Conservation (phyloP, 2,888 invertebrate genomes). For the Lithophane ornitopus region DNA sequence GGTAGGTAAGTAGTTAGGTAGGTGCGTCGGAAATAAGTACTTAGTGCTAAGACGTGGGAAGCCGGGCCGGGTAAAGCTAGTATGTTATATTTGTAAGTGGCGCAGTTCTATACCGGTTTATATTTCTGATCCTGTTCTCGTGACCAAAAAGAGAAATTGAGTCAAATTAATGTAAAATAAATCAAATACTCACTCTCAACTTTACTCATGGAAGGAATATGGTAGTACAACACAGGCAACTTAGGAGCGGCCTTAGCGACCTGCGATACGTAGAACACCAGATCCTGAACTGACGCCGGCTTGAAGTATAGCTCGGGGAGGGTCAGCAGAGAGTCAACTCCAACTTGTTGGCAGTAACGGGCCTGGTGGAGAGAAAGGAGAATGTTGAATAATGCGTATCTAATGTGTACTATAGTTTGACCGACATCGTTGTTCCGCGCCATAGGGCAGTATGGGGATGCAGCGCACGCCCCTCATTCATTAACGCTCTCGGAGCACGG, state of each 20-base stretch:
- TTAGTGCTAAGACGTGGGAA: too few relatives aligned
- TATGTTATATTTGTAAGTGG: background rate
- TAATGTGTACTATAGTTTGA: background rate
- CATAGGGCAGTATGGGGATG: too few relatives aligned
- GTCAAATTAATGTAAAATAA: background rate
- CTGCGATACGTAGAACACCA: constrained; percentile 92
- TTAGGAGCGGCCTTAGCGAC: constrained; percentile 93
- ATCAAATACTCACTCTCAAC: constrained; percentile 92
- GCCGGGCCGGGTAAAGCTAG: too few relatives aligned
- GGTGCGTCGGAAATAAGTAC: too few relatives aligned
- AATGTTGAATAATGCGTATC: background rate
- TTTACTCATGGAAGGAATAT: constrained; percentile 93
- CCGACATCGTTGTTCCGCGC: too few relatives aligned
- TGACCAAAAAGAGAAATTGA: background rate
- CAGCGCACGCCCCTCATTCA: too few relatives aligned
- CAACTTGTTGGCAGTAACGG: constrained; percentile 91
- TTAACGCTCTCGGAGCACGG: too few relatives aligned
- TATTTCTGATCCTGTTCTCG: background rate
- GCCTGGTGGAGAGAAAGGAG: constrained; percentile 85
- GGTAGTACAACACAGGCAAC: constrained; percentile 95
- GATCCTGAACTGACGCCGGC: constrained; percentile 90
- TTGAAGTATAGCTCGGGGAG: constrained; percentile 95
- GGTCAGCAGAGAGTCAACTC: constrained; percentile 93
- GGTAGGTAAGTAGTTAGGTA: too few relatives aligned
- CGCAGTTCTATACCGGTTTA: background rate